A percentile compares a stretch with the other conserved stretches of the same genome.
These are phyloP conservation scores for Pelusios castaneus DNA, from an alignment of 2,113 vertebrate genomes.

Conservation along the genomic window DNA sequence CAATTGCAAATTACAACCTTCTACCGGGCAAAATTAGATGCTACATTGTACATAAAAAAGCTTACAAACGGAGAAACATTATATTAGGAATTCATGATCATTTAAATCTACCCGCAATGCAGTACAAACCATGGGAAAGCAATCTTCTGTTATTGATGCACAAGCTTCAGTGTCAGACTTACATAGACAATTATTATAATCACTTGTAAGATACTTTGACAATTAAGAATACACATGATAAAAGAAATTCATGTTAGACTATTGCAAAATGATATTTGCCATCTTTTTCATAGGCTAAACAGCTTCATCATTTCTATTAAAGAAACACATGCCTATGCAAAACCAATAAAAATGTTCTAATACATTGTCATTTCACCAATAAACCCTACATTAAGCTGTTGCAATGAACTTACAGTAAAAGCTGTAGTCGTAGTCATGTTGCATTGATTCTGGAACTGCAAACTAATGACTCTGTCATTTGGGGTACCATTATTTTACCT, in stretches of 20 bases:
- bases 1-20: neutral
- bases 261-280: neutral
- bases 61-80: neutral
- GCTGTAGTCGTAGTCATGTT: neutral
- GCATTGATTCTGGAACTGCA: neutral
- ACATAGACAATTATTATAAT: neutral
- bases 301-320: neutral
- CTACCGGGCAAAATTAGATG: neutral
- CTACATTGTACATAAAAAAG: neutral
- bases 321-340: neutral
- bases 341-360: neutral
- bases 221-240: neutral
- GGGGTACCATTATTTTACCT: neutral
- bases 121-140: neutral
- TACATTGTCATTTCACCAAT: neutral
- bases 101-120: neutral
- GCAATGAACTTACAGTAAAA: neutral
- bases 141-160: neutral
- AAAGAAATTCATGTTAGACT: neutral
- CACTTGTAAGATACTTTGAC: neutral
- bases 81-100: neutral
- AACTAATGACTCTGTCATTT: neutral
- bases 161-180: neutral
- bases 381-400: neutral
- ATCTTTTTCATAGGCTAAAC: neutral